Evolutionary conservation across 2,888 invertebrate genomes (phyloP).

Genomic region (Sclerodermus sp.): DNA sequence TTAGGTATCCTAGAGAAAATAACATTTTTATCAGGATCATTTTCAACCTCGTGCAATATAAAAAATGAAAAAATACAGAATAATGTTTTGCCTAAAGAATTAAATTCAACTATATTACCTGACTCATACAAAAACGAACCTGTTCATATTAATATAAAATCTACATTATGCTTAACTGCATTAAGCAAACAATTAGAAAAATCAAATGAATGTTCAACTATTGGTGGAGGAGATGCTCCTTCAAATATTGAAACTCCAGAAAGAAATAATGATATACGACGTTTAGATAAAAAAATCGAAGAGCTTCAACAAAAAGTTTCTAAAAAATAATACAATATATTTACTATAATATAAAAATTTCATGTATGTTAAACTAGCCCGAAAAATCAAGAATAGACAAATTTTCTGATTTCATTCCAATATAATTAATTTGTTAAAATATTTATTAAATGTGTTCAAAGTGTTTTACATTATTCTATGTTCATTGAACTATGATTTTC

Average conservation of each 20-base stretch:
- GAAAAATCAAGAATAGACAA: too few relatives aligned
- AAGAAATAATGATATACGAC: constrained; percentile 25
- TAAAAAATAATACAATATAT: background rate
- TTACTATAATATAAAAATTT: too few relatives aligned
- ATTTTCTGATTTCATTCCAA: too few relatives aligned
- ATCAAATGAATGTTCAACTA: constrained; percentile 31
- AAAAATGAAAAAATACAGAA: background rate
- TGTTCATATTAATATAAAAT: constrained; percentile 1
- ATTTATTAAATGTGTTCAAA: too few relatives aligned
- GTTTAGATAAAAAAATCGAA: constrained; percentile 28
- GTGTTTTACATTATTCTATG: too few relatives aligned
- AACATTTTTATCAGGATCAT: constrained; percentile 34
- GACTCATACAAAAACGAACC: background rate
- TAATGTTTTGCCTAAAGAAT: background rate
- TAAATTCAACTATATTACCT: background rate
- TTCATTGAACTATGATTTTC: too few relatives aligned
- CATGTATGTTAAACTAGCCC: too few relatives aligned
- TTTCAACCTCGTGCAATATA: constrained; percentile 16
- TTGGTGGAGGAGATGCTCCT: constrained; percentile 42
- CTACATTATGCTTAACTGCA: constrained; percentile 12
- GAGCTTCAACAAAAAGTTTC: constrained; percentile 16
- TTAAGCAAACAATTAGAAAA: constrained; percentile 21
- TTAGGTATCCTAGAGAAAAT: constrained; percentile 41
- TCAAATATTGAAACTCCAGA: constrained; percentile 32
- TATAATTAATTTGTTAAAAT: too few relatives aligned